phyloP scores from a whole-genome alignment of 2,113 vertebrate species.

The Albula goreensis region DNA sequence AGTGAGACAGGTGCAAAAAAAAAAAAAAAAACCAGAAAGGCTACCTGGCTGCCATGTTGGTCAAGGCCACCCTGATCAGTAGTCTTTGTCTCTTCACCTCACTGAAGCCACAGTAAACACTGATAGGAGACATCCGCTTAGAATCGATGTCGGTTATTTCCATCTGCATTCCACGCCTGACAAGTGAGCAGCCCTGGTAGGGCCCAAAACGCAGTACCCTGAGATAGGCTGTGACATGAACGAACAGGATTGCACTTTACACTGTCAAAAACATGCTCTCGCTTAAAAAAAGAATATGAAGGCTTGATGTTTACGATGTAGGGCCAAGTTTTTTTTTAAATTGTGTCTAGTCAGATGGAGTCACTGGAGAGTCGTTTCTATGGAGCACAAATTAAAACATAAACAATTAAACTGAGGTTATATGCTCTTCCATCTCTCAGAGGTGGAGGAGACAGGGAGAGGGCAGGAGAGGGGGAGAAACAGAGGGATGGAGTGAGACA shows the following conservation, averaged over 20 bases:
- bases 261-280: not conserved
- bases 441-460: not conserved
- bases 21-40: too few species aligned
- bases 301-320: not conserved
- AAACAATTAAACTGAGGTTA: not conserved
- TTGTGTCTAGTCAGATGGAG: not conserved
- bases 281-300: not conserved
- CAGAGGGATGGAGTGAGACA: not conserved
- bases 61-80: not conserved
- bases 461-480: not conserved
- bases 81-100: not conserved
- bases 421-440: not conserved
- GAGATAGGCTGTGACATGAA: not conserved
- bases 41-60: not conserved
- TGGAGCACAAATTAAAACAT: not conserved
- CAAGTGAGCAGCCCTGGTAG: not conserved
- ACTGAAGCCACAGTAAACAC: not conserved
- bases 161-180: not conserved
- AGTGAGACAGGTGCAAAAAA: not conserved
- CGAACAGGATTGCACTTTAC: not conserved
- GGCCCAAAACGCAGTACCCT: not conserved
- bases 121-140: not conserved
- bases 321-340: not conserved
- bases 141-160: not conserved
- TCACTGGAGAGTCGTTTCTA: not conserved